Evolutionary conservation across 2,888 invertebrate species (phyloP).

Genomic region (Incurvaria masculella): DNA sequence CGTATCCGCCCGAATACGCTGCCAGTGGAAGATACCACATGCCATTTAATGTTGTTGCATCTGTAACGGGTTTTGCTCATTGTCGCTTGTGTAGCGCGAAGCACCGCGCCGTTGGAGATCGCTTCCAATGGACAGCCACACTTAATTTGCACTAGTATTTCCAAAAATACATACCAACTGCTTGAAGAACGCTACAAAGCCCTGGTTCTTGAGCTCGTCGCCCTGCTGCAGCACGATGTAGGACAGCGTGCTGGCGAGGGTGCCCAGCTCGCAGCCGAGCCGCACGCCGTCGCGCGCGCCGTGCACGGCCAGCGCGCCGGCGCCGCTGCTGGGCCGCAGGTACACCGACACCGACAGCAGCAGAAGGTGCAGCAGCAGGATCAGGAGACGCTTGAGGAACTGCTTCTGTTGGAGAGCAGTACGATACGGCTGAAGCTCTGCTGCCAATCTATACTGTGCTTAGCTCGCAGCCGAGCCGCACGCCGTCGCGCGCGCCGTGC

Average conservation of each 20-base stretch:
- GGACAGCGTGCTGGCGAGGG: conserved; percentile 80
- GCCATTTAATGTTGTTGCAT: no score
- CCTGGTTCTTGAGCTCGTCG: conserved; percentile 93
- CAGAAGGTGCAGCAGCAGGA: conserved; percentile 83
- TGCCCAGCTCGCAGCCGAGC: conserved; percentile 79
- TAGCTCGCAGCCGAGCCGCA: conserved; percentile 77
- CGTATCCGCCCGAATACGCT: no score
- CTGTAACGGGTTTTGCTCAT: no score
- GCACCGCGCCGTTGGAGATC: no score
- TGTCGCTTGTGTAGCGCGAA: no score
- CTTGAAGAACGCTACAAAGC: conserved; percentile 82
- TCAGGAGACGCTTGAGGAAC: conserved; percentile 86
- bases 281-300: conserved; percentile 52
- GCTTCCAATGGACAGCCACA: no score
- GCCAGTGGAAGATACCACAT: no score
- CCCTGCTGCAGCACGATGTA: conserved; percentile 91
- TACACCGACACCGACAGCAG: conserved; percentile 90
- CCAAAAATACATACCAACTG: conserved; percentile 81
- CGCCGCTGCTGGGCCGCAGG: conserved; percentile 60
- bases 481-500: conserved; percentile 36
- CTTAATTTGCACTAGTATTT: no score
- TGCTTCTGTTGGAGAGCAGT: conserved; percentile 64
- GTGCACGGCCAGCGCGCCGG: conserved; percentile 35
- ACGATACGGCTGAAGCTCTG: no score
- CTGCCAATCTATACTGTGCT: no score